Evolutionary conservation across 2,888 invertebrate species (phyloP), one percentile per base, ranked within the genome.

Genomic region (Hirtodrosophila confusa): DNA sequence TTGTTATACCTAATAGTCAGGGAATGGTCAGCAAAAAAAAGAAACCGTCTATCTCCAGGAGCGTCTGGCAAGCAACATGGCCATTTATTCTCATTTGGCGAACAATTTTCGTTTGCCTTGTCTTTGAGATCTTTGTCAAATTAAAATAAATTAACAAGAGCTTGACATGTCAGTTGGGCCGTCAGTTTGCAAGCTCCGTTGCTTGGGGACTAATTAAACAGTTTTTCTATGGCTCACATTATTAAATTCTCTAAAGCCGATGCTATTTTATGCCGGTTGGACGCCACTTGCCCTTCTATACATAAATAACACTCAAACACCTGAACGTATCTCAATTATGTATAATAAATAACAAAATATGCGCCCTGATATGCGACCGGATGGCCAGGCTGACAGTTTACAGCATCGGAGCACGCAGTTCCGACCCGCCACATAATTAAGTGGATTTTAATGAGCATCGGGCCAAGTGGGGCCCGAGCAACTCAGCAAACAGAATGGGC

Each of bases 361-460:
- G 65, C 45, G 39, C 39, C 35, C 45, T 43, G 75, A 67, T 69
- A 58, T 60, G 63, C 60, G 64, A 51, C 39, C 51, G 41, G 50
- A 61, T 58, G 55, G 60, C 43, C 44, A 47, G 39, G 49, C 31
- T 40, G 37, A 61, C 60, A 49, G 33, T 24, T 35, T 37, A 47
- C 11, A 17, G 44, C 49, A 44, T 47, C 37, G 40, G 40, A 29
- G 9, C 6, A 17, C 31, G 37, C 33, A 17, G 36, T 54, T 51
- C 29, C 37, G 68, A 11, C 29, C 35, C 29, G 47, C 47, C 48
- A 57, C 66, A 75, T 85, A 80, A 88, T 86, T 84, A 87, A 85
- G 85, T 88, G 73, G 71, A 62, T 87, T 85, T 85, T 85, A 85
- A 85, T 84, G 88, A 84, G 88, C 69, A 41, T 67, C 44, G 48